Percentiles rank a stretch among this genome's conserved stretches.
Evolutionary conservation across 2,888 invertebrate genomes (phyloP).

Genomic region (Pilophorus perplexus): DNA sequence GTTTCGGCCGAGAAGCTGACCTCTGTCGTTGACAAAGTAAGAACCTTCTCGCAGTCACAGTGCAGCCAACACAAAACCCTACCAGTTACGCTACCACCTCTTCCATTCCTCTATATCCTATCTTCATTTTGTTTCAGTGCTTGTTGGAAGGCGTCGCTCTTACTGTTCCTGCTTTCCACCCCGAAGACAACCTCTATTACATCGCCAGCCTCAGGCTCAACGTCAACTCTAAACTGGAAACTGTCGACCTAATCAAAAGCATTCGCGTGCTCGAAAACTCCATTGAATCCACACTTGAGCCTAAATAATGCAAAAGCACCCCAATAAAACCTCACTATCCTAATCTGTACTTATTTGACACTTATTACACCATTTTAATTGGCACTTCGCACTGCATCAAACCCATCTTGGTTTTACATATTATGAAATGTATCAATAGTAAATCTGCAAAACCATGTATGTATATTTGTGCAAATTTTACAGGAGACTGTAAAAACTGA

Average conservation of each 20-base stretch:
- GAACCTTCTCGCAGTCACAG: no score
- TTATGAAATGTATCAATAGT: no score
- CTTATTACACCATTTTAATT: no score
- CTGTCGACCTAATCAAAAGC: slow-evolving; percentile 60
- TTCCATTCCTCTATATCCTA: no score
- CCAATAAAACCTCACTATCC: not conserved
- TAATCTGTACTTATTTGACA: not conserved
- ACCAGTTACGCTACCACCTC: no score
- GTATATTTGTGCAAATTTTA: no score
- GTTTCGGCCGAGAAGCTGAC: slow-evolving; percentile 52
- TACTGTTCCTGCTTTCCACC: slow-evolving; percentile 67
- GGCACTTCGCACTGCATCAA: no score
- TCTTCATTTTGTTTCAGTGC: slow-evolving; percentile 57
- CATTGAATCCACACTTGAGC: slow-evolving; percentile 30
- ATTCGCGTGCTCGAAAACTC: slow-evolving; percentile 54
- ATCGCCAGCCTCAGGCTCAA: slow-evolving; percentile 72
- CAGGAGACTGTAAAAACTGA: no score
- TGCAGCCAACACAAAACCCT: no score
- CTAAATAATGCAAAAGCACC: not conserved
- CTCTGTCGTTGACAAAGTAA: slow-evolving; percentile 11
- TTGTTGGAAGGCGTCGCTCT: slow-evolving; percentile 67
- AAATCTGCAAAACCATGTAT: no score
- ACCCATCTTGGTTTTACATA: no score
- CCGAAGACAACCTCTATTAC: slow-evolving; percentile 64
- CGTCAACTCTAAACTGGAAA: slow-evolving; percentile 63